phyloP scores from a whole-genome alignment of 2,113 vertebrate genomes.

The Cyphomyrus plagiostoma region DNA sequence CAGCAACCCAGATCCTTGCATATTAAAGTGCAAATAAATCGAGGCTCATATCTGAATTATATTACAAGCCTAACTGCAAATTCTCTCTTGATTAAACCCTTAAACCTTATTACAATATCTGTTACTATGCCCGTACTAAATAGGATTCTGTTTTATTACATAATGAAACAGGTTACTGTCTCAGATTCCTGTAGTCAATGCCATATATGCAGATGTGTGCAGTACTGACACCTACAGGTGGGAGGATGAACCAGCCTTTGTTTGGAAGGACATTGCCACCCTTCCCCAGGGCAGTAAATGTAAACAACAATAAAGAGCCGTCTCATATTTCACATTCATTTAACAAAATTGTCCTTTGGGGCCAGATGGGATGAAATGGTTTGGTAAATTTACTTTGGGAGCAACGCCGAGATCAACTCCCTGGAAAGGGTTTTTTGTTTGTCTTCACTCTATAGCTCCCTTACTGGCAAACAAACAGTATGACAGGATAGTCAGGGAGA shows the following conservation, averaged over 20 bases:
- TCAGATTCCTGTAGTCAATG: background rate
- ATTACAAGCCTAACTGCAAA: background rate
- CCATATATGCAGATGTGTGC: background rate
- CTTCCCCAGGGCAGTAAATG: background rate
- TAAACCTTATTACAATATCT: background rate
- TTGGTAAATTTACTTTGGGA: background rate
- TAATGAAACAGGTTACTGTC: background rate
- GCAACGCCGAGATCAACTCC: background rate
- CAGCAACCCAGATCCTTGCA: background rate
- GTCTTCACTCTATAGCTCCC: background rate
- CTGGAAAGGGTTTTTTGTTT: background rate
- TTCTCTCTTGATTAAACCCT: background rate
- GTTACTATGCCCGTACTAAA: background rate
- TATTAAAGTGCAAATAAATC: background rate
- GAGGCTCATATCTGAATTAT: background rate
- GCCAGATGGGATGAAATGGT: background rate
- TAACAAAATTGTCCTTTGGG: background rate
- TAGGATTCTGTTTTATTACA: background rate
- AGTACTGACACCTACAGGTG: constrained; percentile 1
- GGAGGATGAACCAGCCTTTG: background rate
- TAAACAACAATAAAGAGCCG: background rate
- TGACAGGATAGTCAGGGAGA: background rate
- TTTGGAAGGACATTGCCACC: background rate
- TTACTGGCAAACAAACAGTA: background rate
- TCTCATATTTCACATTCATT: constrained; percentile 14